Base-by-base conservation (phyloP, 2,113 vertebrate genomes). In the Psilopsiagon aymara region DNA sequence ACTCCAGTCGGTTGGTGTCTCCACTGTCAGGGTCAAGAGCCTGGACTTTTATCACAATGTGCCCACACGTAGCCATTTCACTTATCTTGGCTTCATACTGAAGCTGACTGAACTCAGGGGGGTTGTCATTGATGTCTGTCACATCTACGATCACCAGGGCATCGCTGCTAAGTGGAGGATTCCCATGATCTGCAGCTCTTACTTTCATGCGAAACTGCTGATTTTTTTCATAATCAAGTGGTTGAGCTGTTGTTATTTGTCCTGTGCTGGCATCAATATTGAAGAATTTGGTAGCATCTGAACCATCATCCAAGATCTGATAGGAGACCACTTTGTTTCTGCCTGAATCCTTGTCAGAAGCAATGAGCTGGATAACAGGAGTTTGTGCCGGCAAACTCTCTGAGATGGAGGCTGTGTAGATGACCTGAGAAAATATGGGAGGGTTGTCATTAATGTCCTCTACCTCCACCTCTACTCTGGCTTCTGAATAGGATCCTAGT, bases 391-490 rank as follows among this genome's bases (percentile, higher is more conserved):
- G 98, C 68, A 99, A 97, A 41, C 98, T 99, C 96, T 99, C 99
- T 0, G 96, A 96, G 19, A 99, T 62, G 37, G 97, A 96, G 0
- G 97, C 97, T 1, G 95, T 96, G 68, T 99, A 99, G 47, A 97
- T 88, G 25, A 92, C 73, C 74, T 98, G 98, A 68, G 98, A 98
- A 94, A 99, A 99, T 35, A 98, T 19, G 0, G 99, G 99, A 4
- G 98, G 94, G 41, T 99, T 99, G 79, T 99, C 99, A 41, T 99
- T 99, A 33, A 99, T 78, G 62, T 99, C 99, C 73, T 99, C 99
- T 12, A 99, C 98, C 62, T 99, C 98, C 28, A 99, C 98, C 93
- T 99, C 99, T 57, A 99, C 98, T 5, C 95, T 98, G 35, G 99
- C 99, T 97, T 99, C 99, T 9, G 99, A 99, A 94, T 98, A 99